Base-by-base conservation (phyloP, 2,797 vertebrate genomes). In the Periophthalmus magnuspinnatus region DNA sequence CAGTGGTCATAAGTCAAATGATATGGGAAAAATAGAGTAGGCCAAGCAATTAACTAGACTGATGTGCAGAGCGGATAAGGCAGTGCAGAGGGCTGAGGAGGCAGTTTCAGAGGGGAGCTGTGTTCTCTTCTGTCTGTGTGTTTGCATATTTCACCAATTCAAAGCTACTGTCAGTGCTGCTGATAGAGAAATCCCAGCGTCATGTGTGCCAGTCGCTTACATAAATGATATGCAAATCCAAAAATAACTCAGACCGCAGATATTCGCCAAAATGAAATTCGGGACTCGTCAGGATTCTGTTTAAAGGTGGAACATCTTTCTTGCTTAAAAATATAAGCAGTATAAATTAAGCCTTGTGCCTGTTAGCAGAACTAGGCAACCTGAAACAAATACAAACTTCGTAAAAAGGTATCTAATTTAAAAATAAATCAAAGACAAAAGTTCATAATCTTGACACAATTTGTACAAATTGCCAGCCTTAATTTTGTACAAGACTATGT, bases 41-140 rank as follows among this genome's bases (percentile, higher is more conserved):
- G 69, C 68, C 60, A 38, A 36, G 75, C 72, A 86, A 85, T 86
- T 82, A 87, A 73, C 61, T 58, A 78, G 71, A 79, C 71, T 24
- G 76, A 86, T 78, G 81, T 47, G 73, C 59, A 71, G 57, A 5
- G 81, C 83, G 84, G 74, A 67, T 68, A 70, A 69, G 21, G 72
- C 63, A 71, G 79, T 77, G 71, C 76, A 84, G 77, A 68, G 28
- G 68, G 79, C 74, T 75, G 68, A 81, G 77, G 34, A 77, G 80
- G 68, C 72, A 32, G 50, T 75, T 80, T 75, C 71, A 80, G 67
- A 72, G 76, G 22, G 41, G 32, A 17, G 54, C n/a, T 56, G 54
- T 28, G 66, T 73, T 52, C 48, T 41, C 54, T 57, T 59, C 17
- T 70, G 63, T 69, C 6, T 45, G 55, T 28, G 5, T 54, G 24